Conservation (phyloP, 2,888 invertebrate species). For the Erebia epiphron region DNA sequence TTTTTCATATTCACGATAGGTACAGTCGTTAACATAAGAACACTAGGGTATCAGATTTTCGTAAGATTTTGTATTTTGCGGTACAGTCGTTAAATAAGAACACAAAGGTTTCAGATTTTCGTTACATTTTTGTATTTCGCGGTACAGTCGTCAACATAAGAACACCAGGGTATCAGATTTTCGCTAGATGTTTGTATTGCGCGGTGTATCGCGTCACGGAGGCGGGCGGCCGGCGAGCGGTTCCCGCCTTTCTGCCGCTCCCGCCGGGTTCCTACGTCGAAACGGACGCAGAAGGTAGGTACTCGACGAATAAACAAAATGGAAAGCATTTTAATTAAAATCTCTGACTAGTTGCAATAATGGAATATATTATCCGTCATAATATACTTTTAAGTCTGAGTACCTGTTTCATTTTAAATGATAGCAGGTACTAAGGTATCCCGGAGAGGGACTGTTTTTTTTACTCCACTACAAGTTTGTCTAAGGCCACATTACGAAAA, state of each 20-base stretch:
- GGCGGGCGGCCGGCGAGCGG: slow-evolving; percentile 62
- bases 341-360: neutral
- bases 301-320: slow-evolving; percentile 15
- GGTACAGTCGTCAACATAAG: no score
- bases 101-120: no score
- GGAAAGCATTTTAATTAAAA: slow-evolving; percentile 13
- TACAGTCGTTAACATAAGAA: no score
- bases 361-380: neutral
- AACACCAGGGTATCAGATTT: no score
- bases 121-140: no score
- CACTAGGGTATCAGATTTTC: no score
- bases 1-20: no score
- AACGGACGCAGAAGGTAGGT: neutral
- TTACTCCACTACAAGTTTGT: no score
- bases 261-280: slow-evolving; percentile 46
- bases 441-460: no score
- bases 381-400: neutral
- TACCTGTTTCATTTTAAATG: neutral
- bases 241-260: slow-evolving; percentile 68
- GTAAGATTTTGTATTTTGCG: no score
- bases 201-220: slow-evolving; percentile 32
- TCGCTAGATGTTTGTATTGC: slow-evolving; percentile 6
- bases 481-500: no score
- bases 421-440: neutral
- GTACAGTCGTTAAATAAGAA: no score